Conservation (phyloP, 2,113 vertebrate genomes). For the Dinomys branickii region DNA sequence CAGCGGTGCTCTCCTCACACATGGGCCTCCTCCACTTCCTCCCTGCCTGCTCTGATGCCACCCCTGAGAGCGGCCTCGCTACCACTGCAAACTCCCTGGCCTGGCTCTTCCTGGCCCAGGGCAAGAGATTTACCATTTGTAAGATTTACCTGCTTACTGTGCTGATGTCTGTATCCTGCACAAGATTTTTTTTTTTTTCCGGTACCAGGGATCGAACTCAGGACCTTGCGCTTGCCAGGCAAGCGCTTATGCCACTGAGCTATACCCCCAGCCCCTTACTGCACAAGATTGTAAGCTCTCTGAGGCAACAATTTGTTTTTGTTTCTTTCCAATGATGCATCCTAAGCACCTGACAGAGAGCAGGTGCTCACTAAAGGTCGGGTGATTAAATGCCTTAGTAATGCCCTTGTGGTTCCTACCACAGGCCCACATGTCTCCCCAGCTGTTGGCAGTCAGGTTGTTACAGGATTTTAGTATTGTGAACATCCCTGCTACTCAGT, state of each 20-base stretch:
- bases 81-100: neutral
- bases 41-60: neutral
- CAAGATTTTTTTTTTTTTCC: no score
- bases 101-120: neutral
- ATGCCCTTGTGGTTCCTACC: neutral
- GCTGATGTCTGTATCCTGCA: neutral
- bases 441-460: neutral
- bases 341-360: neutral
- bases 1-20: neutral
- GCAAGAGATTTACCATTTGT: neutral
- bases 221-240: no score
- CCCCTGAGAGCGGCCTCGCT: neutral
- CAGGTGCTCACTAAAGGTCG: neutral
- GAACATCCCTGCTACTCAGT: neutral
- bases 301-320: neutral
- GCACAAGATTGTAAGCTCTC: neutral
- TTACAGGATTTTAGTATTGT: neutral
- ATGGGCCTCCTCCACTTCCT: neutral
- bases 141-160: neutral
- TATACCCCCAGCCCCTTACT: no score
- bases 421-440: rapidly evolving
- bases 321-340: neutral
- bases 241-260: no score
- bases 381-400: neutral
- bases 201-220: no score